Evolutionary conservation across 2,888 invertebrate species (phyloP).

Genomic region (Hyppa rectilinea): DNA sequence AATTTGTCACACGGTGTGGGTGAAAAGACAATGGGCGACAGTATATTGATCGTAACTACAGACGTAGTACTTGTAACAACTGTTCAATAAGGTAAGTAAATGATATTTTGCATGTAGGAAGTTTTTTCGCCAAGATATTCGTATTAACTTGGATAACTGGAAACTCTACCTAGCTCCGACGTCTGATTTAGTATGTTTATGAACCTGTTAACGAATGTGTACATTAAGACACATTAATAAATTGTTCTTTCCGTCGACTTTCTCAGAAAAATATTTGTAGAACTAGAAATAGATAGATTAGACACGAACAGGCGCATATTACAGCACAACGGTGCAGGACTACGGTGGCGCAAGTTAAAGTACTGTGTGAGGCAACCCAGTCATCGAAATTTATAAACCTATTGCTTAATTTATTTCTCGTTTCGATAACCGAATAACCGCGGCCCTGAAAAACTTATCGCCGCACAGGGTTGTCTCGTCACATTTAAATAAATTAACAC

Average conservation of each 20-base stretch:
- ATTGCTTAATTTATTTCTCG: constrained; percentile 53
- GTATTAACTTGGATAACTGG: neutral
- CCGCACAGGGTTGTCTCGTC: constrained; percentile 77
- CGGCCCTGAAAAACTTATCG: constrained; percentile 83
- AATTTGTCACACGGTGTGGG: constrained; percentile 71
- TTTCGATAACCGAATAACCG: constrained; percentile 60
- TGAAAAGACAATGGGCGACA: constrained; percentile 75
- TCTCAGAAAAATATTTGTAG: constrained; percentile 49
- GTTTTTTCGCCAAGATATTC: neutral
- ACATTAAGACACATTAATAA: constrained; percentile 9
- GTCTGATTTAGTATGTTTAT: neutral
- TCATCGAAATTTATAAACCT: constrained; percentile 51
- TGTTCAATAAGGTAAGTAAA: constrained; percentile 57
- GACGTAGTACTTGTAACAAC: constrained; percentile 71
- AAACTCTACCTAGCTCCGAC: neutral
- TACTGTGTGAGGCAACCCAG: constrained; percentile 61
- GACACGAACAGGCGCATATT: constrained; percentile 68
- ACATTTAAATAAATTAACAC: constrained; percentile 83
- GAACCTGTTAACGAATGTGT: constrained; percentile 3
- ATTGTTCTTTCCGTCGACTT: constrained; percentile 29
- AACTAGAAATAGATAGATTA: constrained; percentile 70
- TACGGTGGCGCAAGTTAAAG: constrained; percentile 68
- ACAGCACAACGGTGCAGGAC: constrained; percentile 66
- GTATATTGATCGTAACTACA: constrained; percentile 69
- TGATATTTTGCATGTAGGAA: neutral